Percentiles rank a stretch among this genome's conserved stretches.
These are phyloP conservation scores for Ectemnius continuus DNA, from an alignment of 2,888 invertebrate species.

Conservation along the genomic window DNA sequence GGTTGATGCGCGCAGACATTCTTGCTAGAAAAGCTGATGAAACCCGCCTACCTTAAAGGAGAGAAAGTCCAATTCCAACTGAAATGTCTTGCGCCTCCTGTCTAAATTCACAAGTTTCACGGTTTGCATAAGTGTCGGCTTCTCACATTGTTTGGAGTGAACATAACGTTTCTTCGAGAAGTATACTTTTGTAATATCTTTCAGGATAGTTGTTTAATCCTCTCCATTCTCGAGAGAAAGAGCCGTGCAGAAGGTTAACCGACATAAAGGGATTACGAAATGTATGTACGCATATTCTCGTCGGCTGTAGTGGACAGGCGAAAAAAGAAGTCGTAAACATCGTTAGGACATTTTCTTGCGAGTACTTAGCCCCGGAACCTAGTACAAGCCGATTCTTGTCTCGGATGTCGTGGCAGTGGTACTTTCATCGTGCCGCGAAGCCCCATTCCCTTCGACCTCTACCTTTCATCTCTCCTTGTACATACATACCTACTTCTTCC, in stretches of 20 bases:
- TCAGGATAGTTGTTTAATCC: too few species aligned
- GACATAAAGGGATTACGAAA: slow-evolving; percentile 53
- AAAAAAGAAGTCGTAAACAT: slow-evolving; percentile 50
- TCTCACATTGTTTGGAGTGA: too few species aligned
- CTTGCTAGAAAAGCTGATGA: slow-evolving; percentile 33
- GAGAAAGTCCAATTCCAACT: slow-evolving; percentile 42
- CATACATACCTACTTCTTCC: slow-evolving; percentile 26
- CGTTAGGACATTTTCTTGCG: slow-evolving; percentile 56
- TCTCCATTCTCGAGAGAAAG: background rate
- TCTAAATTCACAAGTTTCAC: too few species aligned
- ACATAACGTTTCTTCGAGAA: too few species aligned
- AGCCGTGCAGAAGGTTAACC: slow-evolving; percentile 35
- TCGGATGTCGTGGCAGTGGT: slow-evolving; percentile 47
- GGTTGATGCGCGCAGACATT: slow-evolving; percentile 21
- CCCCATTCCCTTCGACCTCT: slow-evolving; percentile 19
- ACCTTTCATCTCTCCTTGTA: slow-evolving; percentile 11
- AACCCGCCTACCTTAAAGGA: slow-evolving; percentile 42
- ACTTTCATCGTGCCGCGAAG: slow-evolving; percentile 50
- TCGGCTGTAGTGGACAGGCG: slow-evolving; percentile 20
- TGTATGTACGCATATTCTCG: slow-evolving; percentile 44
- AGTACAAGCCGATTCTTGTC: slow-evolving; percentile 57
- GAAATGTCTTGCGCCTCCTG: background rate
- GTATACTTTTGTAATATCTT: too few species aligned
- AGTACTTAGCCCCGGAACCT: slow-evolving; percentile 41
- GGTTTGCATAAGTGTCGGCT: too few species aligned